phyloP scores from a whole-genome alignment of 2,113 vertebrate species.

The Thymallus thymallus region DNA sequence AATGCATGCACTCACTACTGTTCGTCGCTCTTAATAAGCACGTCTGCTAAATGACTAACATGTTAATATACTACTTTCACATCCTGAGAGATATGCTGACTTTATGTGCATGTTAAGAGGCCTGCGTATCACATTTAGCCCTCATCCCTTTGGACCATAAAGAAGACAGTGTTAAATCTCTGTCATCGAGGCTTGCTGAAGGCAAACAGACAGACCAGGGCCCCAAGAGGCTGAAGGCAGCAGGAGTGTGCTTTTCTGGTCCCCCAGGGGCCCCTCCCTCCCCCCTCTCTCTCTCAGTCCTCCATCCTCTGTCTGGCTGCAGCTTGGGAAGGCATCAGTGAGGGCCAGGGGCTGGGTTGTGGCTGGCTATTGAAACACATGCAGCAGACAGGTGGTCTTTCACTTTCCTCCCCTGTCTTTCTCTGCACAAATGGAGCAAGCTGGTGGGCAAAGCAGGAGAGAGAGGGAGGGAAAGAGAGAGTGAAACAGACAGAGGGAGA shows the following conservation, averaged over 20 bases:
- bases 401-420: constrained; percentile 56
- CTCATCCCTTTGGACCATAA: constrained; percentile 38
- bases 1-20: too few species aligned
- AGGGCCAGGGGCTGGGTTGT: constrained; percentile 25
- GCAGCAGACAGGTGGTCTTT: constrained; percentile 61
- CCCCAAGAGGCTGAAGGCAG: not conserved
- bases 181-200: constrained; percentile 31
- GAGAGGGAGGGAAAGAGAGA: constrained; percentile 26
- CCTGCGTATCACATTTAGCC: constrained; percentile 45
- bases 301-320: not conserved
- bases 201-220: not conserved
- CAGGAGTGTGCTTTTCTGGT: constrained; percentile 13
- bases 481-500: constrained; percentile 11
- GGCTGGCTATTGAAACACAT: constrained; percentile 27
- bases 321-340: constrained; percentile 54
- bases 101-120: constrained; percentile 33
- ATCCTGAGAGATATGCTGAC: not conserved
- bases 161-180: constrained; percentile 33
- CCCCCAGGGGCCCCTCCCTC: not conserved
- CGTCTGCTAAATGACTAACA: too few species aligned
- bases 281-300: not conserved
- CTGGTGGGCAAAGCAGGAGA: constrained; percentile 18
- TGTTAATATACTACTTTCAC: not conserved
- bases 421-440: constrained; percentile 55
- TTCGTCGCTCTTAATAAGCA: too few species aligned